A percentile compares a stretch with the other conserved stretches of the same genome.
Evolutionary conservation across 2,888 invertebrate genomes (phyloP).

Genomic region (Megastigmus dorsalis): DNA sequence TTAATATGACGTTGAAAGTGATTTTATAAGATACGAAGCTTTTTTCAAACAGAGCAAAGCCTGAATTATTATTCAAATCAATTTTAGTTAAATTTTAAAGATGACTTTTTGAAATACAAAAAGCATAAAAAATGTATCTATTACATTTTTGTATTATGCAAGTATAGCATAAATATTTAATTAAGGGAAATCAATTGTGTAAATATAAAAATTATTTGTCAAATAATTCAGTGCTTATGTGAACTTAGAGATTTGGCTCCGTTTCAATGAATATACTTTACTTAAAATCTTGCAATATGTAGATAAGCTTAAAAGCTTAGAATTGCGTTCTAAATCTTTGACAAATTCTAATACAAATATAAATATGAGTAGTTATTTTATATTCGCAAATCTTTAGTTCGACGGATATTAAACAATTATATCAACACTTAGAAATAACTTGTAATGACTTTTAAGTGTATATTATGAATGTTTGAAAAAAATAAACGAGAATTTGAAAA

Average conservation of each 20-base stretch:
- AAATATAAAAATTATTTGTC: conserved; percentile 20
- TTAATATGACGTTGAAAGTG: conserved; percentile 15
- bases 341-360: too few relatives aligned
- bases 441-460: neutral
- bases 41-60: neutral
- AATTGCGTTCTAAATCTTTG: neutral
- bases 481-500: conserved; percentile 26
- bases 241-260: neutral
- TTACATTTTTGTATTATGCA: too few relatives aligned
- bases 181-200: conserved; percentile 5
- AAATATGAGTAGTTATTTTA: too few relatives aligned
- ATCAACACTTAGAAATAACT: neutral
- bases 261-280: neutral
- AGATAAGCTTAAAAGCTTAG: conserved; percentile 8
- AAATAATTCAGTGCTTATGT: conserved; percentile 33
- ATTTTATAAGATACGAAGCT: neutral
- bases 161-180: conserved; percentile 6
- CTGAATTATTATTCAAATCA: conserved; percentile 27
- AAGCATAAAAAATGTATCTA: neutral
- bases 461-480: conserved; percentile 11
- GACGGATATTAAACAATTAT: neutral
- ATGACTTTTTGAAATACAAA: neutral
- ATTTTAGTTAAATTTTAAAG: neutral
- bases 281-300: too few relatives aligned
- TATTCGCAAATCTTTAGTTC: neutral